Conservation (phyloP, 2,888 invertebrate genomes). For the Gymnoscelis rufifasciata region DNA sequence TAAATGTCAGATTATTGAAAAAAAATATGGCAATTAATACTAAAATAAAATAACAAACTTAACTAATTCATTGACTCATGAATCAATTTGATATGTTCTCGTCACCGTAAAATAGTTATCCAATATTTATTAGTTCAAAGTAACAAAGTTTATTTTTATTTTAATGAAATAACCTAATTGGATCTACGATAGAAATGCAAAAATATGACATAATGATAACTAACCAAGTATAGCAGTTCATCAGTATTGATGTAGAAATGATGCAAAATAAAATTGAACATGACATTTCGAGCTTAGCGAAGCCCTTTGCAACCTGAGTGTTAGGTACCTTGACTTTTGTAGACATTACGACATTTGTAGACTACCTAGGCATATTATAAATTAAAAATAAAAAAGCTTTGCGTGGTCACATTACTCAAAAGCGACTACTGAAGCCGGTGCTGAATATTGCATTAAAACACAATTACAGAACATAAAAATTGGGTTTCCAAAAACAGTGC, state of each 20-base stretch:
- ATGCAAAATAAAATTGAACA: background rate
- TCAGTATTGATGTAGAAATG: background rate
- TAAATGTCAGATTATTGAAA: slow-evolving; percentile 40
- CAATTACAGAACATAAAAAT: slow-evolving; percentile 50
- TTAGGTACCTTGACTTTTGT: background rate
- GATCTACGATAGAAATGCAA: slow-evolving; percentile 25
- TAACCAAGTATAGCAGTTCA: slow-evolving; percentile 5
- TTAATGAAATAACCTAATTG: background rate
- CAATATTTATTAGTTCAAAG: too few relatives aligned
- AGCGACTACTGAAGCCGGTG: slow-evolving; percentile 70
- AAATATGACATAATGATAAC: slow-evolving; percentile 16
- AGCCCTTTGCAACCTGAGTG: background rate
- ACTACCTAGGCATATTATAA: slow-evolving; percentile 31
- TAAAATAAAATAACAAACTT: slow-evolving; percentile 30
- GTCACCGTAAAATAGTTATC: too few relatives aligned
- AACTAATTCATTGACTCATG: slow-evolving; percentile 23
- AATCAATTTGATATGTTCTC: slow-evolving; percentile 28
- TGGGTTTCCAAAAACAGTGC: slow-evolving; percentile 57
- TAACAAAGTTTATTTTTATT: too few relatives aligned
- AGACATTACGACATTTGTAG: background rate
- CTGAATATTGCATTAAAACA: slow-evolving; percentile 54
- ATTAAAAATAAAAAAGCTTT: slow-evolving; percentile 37
- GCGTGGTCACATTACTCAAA: slow-evolving; percentile 43
- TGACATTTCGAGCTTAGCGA: background rate
- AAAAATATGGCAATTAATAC: slow-evolving; percentile 59